These are phyloP conservation scores for Rhyzopertha dominica DNA, from an alignment of 1,140 invertebrate genomes.

Conservation along the genomic window DNA sequence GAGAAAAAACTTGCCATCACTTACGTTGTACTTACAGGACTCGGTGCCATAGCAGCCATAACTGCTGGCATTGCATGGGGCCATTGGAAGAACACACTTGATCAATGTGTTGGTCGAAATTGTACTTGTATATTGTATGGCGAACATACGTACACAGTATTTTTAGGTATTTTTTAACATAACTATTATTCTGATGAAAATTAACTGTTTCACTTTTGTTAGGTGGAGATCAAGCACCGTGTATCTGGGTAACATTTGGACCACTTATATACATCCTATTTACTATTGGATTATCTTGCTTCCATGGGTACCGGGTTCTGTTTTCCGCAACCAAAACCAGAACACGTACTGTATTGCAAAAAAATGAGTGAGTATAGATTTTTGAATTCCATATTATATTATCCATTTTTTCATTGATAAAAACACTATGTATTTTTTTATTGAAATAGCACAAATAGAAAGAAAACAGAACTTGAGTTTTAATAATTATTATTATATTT, in stretches of 20 bases:
- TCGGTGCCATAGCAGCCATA: conserved; percentile 45
- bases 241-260: conserved; percentile 50
- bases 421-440: neutral
- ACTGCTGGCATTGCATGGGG: conserved; percentile 49
- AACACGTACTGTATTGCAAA: conserved; percentile 37
- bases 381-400: neutral
- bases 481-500: too few relatives aligned
- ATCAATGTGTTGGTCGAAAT: conserved; percentile 48
- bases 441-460: too few relatives aligned
- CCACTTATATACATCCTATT: conserved; percentile 46
- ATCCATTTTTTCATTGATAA: neutral
- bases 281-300: conserved; percentile 45
- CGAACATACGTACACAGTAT: conserved; percentile 44
- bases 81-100: conserved; percentile 51
- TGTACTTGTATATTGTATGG: conserved; percentile 56
- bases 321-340: conserved; percentile 42
- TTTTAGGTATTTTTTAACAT: too few relatives aligned
- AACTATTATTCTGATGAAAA: too few relatives aligned
- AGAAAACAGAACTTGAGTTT: too few relatives aligned
- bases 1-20: conserved; percentile 45
- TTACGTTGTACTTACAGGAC: conserved; percentile 40
- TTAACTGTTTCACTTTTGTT: conserved; percentile 12
- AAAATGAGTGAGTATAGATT: conserved; percentile 35
- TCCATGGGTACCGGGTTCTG: conserved; percentile 51
- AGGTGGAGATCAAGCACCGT: conserved; percentile 49